phyloP scores from a whole-genome alignment of 2,113 vertebrate genomes.

The Micromys minutus region DNA sequence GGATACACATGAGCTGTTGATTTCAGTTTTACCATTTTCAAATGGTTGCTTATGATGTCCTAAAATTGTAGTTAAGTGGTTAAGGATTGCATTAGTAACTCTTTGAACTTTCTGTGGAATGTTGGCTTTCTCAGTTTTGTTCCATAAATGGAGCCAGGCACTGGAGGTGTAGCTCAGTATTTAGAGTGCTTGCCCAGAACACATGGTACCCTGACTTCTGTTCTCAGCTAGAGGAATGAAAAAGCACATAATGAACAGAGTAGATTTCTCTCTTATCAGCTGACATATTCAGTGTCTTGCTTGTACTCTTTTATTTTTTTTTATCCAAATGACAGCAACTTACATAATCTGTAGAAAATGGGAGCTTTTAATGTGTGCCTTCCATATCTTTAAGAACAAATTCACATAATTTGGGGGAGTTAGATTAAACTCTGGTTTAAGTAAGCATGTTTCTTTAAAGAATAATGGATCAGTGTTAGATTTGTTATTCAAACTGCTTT shows the following conservation, averaged over 20 bases:
- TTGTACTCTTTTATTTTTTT: not conserved
- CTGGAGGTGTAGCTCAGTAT: not conserved
- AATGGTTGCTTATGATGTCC: not conserved
- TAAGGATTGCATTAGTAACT: slow-evolving; percentile 1
- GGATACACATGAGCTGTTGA: not conserved
- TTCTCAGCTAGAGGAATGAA: not conserved
- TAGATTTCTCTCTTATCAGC: not conserved
- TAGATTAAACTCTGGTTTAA: not conserved
- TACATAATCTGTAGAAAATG: slow-evolving; percentile 15
- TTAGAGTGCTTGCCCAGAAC: not conserved
- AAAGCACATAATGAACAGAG: not conserved
- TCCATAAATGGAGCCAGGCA: not conserved
- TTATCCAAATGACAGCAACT: slow-evolving; percentile 12
- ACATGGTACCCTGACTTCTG: not conserved
- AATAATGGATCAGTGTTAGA: slow-evolving; percentile 2
- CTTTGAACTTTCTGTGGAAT: slow-evolving; percentile 30
- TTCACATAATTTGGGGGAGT: not conserved
- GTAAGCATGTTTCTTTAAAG: slow-evolving; percentile 42
- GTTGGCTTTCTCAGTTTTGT: slow-evolving; percentile 43
- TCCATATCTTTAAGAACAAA: slow-evolving; percentile 11
- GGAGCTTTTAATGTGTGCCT: slow-evolving; percentile 16
- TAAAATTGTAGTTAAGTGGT: not conserved
- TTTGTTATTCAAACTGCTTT: slow-evolving; percentile 26
- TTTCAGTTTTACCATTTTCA: not conserved
- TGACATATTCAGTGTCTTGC: slow-evolving; percentile 17